Percentiles rank a stretch among this genome's conserved stretches.
phyloP scores from a whole-genome alignment of 92 coral and sea anemone species.

The Zoanthus sansibaricus region DNA sequence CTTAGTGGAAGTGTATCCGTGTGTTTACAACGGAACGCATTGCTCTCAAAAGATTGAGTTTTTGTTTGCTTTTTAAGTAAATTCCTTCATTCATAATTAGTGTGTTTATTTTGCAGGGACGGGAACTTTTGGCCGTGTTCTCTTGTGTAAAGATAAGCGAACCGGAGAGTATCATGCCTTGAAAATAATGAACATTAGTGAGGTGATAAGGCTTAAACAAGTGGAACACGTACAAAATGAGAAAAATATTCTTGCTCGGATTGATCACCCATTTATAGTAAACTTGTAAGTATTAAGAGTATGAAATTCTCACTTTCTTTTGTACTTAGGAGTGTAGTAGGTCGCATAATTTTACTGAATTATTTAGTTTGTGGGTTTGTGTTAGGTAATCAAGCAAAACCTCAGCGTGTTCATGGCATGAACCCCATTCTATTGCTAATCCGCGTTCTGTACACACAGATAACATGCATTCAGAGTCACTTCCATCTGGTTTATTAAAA shows the following conservation, averaged over 20 bases:
- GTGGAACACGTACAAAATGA: conserved; percentile 99
- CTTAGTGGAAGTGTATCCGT: neutral
- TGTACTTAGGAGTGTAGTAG: conserved; percentile 30
- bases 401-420: conserved; percentile 31
- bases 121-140: conserved; percentile 97
- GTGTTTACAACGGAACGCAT: conserved; percentile 43
- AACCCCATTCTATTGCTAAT: conserved; percentile 8
- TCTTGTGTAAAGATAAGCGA: conserved; percentile 81
- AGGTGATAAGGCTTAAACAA: conserved; percentile 97
- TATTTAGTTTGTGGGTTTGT: conserved; percentile 2
- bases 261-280: conserved; percentile 97
- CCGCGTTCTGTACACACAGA: conserved; percentile 23
- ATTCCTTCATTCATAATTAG: conserved; percentile 1
- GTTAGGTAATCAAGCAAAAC: conserved; percentile 17
- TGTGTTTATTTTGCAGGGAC: conserved; percentile 72
- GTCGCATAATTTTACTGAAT: neutral
- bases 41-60: conserved; percentile 34
- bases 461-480: conserved; percentile 2
- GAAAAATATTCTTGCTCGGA: conserved; percentile 86
- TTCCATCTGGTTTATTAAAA: neutral
- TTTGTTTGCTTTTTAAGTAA: neutral
- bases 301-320: neutral
- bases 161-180: conserved; percentile 89
- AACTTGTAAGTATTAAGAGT: conserved; percentile 85
- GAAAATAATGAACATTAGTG: conserved; percentile 96